Base-by-base conservation (phyloP, 2,888 invertebrate genomes). In the Pemphredon lugubris region DNA sequence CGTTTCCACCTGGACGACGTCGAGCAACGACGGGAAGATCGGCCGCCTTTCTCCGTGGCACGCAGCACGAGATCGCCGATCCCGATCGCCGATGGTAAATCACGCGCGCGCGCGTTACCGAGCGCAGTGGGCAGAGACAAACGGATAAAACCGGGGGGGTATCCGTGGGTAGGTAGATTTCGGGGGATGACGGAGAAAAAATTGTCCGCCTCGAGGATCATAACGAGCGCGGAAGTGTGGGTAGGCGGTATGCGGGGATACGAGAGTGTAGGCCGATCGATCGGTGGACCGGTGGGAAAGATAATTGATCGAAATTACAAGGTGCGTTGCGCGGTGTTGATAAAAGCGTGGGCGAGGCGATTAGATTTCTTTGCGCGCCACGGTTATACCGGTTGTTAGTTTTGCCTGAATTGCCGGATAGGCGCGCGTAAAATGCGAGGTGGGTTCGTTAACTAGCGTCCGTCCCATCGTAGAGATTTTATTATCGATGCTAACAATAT, bases 241-340 rank as follows among this genome's bases (percentile, higher is more conserved):
- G 68, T 48, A 34, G 48, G 7, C 50, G 4, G 0, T 21, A 16
- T 42, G n/a, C 47, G 5, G 14, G 2, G 23, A 45, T 1, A 14
- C 18, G 21, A 30, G 20, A 34, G 39, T 48, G 65, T 69, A 47
- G 69, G 69, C 16, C 45, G 68, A 51, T 47, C 68, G 47, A 64
- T 68, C 18, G 23, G 18, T 30, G 37, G 20, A 26, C n/a, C 53
- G 26, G 51, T 26, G 7, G 45, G 23, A 13, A 20, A 26, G 53
- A 53, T 66, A 69, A 69, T 69, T 66, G 65, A 58, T 69, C 69
- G 65, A 54, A 69, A 69, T 65, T 57, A 16, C 47, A 6, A 16
- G 3, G 6, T 9, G 26, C 26, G 14, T 18, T 14, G 16, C 9
- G 11, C 23, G 14, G 20, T 16, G 50, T 21, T 40, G 65, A 65